Evolutionary conservation across 2,888 invertebrate species (phyloP).

Genomic region (Punctoribates punctum): DNA sequence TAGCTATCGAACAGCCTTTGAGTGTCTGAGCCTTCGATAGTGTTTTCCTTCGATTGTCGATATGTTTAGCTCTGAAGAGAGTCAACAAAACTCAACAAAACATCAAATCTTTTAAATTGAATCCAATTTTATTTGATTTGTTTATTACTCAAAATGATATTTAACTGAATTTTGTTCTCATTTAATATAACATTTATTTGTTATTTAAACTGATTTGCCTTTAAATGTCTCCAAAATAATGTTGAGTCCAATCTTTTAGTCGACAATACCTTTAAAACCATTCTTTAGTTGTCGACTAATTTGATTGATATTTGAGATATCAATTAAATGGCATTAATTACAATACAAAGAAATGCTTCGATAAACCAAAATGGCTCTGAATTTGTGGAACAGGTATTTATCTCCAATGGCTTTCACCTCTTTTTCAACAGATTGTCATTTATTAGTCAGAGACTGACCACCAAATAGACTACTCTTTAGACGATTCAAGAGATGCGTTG

Average conservation of each 20-base stretch:
- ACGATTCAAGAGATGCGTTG: neutral
- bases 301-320: neutral
- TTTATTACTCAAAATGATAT: neutral
- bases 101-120: neutral
- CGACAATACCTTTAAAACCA: neutral
- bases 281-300: neutral
- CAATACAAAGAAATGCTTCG: constrained; percentile 1
- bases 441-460: neutral
- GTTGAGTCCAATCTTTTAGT: neutral
- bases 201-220: neutral
- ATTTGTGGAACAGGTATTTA: neutral
- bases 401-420: neutral
- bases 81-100: neutral
- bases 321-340: constrained; percentile 15
- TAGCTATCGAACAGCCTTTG: neutral
- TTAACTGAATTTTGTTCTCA: neutral
- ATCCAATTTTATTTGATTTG: neutral
- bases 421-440: neutral
- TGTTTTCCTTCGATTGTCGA: neutral
- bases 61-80: neutral
- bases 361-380: neutral
- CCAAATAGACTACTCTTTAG: neutral
- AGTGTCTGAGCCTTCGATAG: neutral
- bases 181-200: neutral
- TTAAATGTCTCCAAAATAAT: too few relatives aligned